Percentiles rank a stretch among this genome's conserved stretches.
These are phyloP conservation scores for Zaprionus africanus DNA, from an alignment of 1,140 invertebrate genomes.

Conservation along the genomic window DNA sequence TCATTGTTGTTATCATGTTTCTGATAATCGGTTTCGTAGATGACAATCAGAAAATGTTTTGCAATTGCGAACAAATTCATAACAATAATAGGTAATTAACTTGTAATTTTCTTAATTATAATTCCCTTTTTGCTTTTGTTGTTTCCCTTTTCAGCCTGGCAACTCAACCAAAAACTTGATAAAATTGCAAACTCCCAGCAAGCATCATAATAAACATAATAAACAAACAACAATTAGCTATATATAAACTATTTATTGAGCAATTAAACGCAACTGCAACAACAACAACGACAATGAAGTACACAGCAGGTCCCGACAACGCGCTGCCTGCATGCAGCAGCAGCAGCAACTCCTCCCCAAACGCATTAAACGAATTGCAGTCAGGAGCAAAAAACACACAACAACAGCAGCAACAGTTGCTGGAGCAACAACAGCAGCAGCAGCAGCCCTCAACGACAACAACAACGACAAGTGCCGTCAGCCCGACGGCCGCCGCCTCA, in stretches of 20 bases:
- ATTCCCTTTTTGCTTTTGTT: conserved; percentile 7
- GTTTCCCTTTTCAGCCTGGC: conserved; percentile 54
- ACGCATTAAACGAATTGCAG: conserved; percentile 63
- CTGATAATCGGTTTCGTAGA: neutral
- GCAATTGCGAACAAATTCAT: neutral
- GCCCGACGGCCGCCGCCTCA: conserved; percentile 28
- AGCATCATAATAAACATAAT: conserved; percentile 36
- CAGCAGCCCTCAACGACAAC: conserved; percentile 28
- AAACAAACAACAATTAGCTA: conserved; percentile 30
- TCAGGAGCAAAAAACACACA: conserved; percentile 35
- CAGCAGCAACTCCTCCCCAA: conserved; percentile 53
- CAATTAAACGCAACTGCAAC: conserved; percentile 35
- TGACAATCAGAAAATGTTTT: neutral
- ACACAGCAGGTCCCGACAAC: conserved; percentile 68
- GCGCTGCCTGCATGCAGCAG: conserved; percentile 64
- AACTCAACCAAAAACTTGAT: conserved; percentile 40
- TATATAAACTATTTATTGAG: conserved; percentile 42
- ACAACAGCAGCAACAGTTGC: conserved; percentile 34
- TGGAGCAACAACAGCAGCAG: conserved; percentile 25
- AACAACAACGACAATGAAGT: conserved; percentile 67
- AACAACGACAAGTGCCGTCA: conserved; percentile 63
- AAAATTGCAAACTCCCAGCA: conserved; percentile 49
- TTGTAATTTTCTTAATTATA: conserved; percentile 5
- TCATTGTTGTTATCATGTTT: neutral
- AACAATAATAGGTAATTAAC: neutral